Base-by-base conservation (phyloP, 1,140 invertebrate genomes). In the Globodera rostochiensis region DNA sequence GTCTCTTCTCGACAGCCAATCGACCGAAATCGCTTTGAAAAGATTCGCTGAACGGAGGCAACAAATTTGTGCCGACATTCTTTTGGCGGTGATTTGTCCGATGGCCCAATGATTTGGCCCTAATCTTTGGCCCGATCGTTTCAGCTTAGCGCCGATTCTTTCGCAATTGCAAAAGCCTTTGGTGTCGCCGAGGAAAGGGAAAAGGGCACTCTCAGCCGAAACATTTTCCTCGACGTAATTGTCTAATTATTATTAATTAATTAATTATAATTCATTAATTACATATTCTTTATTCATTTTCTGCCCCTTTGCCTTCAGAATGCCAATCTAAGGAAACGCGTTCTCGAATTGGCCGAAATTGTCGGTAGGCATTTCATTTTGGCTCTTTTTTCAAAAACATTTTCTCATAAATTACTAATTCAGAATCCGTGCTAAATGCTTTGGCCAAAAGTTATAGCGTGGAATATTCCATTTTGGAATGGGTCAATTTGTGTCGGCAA, bases 401-500 rank as follows among this genome's bases (percentile, higher is more conserved):
- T 36, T 36, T 36, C 25, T 36, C 36, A 36, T 36, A 36, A 25
- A 25, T 25, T 36, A 3, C 60, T 76, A 36, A 73, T 87, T 73
- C n/a, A 86, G 86, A 85, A 70, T 69, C 82, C 25, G 50, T 87
- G 8, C 67, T 87, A 6, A 53, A 47, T 25, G 8, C 67, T 5
- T 70, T 87, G 8, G 84, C 87, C n/a, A 76, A 76, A 64, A 87
- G 82, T 67, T 75, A 84, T 57, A 36, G 45, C 21, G 15, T 64
- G n/a, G 75, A 83, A n/a, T 85, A 46, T 25, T 77, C 85, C 49
- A 79, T 86, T 19, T 64, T 75, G 25, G 85, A 86, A 73, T 84
- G 85, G 79, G 64, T 78, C 9, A 86, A 87, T 11, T 64, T 85
- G 36, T 87, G 86, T 69, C 83, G 86, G 11, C 45, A 75, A 46